A percentile compares a stretch with the other conserved stretches of the same genome.
Conservation (phyloP, 2,888 invertebrate species). For the Athripsodes cinereus region DNA sequence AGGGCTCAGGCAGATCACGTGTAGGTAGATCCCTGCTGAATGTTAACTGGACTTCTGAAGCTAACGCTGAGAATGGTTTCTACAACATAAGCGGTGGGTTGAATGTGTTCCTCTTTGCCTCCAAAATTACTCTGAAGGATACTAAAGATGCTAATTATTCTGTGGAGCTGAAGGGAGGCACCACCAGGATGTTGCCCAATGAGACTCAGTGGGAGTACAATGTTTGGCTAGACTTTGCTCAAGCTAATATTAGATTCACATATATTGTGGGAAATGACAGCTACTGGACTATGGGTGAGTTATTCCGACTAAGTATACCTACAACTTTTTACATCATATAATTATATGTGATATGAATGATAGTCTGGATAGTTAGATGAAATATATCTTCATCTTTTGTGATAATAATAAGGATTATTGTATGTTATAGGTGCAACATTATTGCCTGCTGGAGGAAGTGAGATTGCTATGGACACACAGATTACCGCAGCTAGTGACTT, state of each 20-base stretch:
- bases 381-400: too few species aligned
- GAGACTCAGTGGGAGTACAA: neutral
- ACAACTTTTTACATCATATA: too few species aligned
- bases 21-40: neutral
- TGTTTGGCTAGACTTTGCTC: slow-evolving; percentile 28
- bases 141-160: neutral
- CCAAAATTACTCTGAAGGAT: slow-evolving; percentile 3
- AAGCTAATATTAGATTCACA: slow-evolving; percentile 33
- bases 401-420: neutral
- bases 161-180: neutral
- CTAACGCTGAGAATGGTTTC: slow-evolving; percentile 11
- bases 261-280: slow-evolving; percentile 34
- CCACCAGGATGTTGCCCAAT: neutral
- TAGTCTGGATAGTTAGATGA: too few species aligned
- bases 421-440: slow-evolving; percentile 1
- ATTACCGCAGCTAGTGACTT: slow-evolving; percentile 43
- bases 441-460: neutral
- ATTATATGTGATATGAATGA: too few species aligned
- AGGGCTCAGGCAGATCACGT: neutral
- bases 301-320: too few species aligned
- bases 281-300: slow-evolving; percentile 45
- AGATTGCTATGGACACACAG: slow-evolving; percentile 14
- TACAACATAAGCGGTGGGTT: slow-evolving; percentile 13
- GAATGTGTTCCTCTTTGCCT: slow-evolving; percentile 17
- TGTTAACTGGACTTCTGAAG: neutral